phyloP scores from a whole-genome alignment of 1,140 invertebrate genomes.

The Nasonia longicornis region DNA sequence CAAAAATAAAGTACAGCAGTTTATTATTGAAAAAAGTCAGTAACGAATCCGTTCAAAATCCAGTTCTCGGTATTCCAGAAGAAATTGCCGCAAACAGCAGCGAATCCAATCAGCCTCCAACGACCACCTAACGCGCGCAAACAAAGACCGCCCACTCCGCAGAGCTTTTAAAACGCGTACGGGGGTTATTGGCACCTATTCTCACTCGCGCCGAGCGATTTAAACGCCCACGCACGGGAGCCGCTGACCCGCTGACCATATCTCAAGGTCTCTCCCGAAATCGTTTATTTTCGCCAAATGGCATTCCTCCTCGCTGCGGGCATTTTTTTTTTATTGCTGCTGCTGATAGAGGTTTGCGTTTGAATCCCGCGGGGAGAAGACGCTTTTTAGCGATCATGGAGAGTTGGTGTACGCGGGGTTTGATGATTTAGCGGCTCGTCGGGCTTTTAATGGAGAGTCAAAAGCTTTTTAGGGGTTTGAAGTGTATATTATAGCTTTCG shows the following conservation, averaged over 20 bases:
- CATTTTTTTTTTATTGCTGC: background rate
- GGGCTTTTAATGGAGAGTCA: background rate
- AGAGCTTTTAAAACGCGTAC: background rate
- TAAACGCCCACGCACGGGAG: conserved; percentile 19
- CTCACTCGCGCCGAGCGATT: background rate
- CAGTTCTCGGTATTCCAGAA: background rate
- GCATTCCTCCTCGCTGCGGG: background rate
- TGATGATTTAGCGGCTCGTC: background rate
- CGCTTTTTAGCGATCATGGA: background rate
- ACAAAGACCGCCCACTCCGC: background rate
- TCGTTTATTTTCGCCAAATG: conserved; percentile 1
- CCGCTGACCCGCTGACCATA: conserved; percentile 37
- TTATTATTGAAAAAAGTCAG: too few relatives aligned
- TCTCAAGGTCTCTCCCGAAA: conserved; percentile 11
- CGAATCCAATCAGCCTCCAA: background rate
- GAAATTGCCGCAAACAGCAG: background rate
- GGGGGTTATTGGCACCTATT: conserved; percentile 36
- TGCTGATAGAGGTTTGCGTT: background rate
- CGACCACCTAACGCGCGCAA: background rate
- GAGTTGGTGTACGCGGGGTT: background rate
- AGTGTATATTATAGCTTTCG: too few relatives aligned
- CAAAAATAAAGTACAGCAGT: too few relatives aligned
- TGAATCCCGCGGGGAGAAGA: background rate
- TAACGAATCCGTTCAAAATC: too few relatives aligned
- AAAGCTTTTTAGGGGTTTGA: background rate